Base-by-base conservation (phyloP, 2,113 vertebrate genomes). In the Myodes glareolus region DNA sequence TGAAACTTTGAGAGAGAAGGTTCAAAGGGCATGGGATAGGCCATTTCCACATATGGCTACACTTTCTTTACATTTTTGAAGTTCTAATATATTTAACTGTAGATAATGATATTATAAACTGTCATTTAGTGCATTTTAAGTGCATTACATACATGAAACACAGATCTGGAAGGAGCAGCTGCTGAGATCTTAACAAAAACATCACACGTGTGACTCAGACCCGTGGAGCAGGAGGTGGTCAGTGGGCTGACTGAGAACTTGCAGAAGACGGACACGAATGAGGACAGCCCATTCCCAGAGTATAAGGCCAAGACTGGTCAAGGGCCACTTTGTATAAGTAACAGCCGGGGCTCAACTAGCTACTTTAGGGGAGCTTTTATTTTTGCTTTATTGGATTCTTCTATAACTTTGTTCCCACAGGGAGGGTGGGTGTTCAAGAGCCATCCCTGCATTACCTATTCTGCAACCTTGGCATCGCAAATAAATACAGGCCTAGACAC, bases 61-160 rank as follows among this genome's bases (percentile, higher is more conserved):
- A 99, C 98, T 99, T 99, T 99, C 98, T 98, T 98, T 98, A 96
- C 97, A 98, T 98, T 98, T 98, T 98, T 98, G 98, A 98, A 98
- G 98, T 98, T 98, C 98, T 98, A 98, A 98, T 99, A 98, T 98
- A 98, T 98, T 98, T 98, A 99, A 98, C 99, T 98, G 98, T 98
- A 98, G 98, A 99, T 99, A 99, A 99, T 99, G 98, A 99, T 98
- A 98, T 99, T 98, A 99, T 98, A 99, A 99, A 98, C 98, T 98
- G 98, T 98, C 98, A 99, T 98, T 99, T 98, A 98, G 98, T 98
- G 98, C 95, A 97, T 98, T 98, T 98, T 98, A 98, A 98, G 98
- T 97, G 92, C 97, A 98, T 98, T 98, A 98, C 98, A 98, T 98
- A 97, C 98, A 98, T 97, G 98, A 98, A 98, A 98, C 98, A 98